Evolutionary conservation across 2,888 invertebrate species (phyloP).

Genomic region (Temnothorax rugatulus): DNA sequence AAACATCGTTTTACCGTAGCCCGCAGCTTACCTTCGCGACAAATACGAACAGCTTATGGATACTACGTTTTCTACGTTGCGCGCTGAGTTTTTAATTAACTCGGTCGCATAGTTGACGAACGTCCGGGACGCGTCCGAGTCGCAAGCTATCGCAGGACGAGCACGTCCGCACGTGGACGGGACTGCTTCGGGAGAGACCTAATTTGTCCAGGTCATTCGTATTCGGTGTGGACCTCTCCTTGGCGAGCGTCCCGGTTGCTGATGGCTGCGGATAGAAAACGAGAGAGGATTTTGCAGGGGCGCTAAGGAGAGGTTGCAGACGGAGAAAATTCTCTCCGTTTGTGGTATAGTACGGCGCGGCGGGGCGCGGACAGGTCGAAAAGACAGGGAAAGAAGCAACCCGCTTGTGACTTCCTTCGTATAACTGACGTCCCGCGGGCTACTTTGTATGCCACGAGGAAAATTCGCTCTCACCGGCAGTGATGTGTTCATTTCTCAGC

Average conservation of each 20-base stretch:
- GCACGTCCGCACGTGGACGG: conserved; percentile 68
- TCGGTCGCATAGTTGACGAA: conserved; percentile 34
- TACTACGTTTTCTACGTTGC: not conserved
- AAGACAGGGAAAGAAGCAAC: conserved; percentile 53
- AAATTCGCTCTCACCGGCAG: conserved; percentile 67
- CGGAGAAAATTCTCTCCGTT: conserved; percentile 15
- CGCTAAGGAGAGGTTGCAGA: conserved; percentile 1
- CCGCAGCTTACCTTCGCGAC: not conserved
- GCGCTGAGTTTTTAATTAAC: conserved; percentile 45
- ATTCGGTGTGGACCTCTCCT: conserved; percentile 68
- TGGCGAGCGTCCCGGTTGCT: conserved; percentile 75
- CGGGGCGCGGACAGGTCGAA: not conserved
- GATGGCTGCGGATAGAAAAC: conserved; percentile 66
- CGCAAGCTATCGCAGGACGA: conserved; percentile 51
- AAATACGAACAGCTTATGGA: not conserved
- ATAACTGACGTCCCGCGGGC: conserved; percentile 66
- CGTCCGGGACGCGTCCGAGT: conserved; percentile 54
- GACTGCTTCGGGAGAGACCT: conserved; percentile 70
- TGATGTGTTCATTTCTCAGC: conserved; percentile 78
- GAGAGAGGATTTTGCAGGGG: conserved; percentile 47
- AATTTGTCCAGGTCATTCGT: conserved; percentile 77
- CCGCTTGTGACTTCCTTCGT: conserved; percentile 63
- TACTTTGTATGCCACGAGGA: conserved; percentile 75
- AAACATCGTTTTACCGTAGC: not conserved
- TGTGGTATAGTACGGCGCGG: not conserved